These are phyloP conservation scores for Notechis scutatus DNA, from an alignment of 2,113 vertebrate species.

Conservation along the genomic window DNA sequence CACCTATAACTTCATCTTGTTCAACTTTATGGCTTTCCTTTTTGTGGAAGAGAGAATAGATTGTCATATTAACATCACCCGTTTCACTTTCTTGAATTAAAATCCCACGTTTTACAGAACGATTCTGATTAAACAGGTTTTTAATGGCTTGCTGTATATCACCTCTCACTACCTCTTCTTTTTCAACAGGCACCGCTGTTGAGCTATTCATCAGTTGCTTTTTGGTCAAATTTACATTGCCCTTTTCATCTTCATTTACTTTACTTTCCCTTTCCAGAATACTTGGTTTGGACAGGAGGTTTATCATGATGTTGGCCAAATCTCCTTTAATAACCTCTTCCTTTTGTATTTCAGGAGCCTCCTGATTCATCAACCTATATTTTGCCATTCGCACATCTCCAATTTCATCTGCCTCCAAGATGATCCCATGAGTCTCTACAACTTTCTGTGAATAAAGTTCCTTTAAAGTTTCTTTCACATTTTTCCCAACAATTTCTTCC, in stretches of 20 bases:
- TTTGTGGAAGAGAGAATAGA: conserved; percentile 88
- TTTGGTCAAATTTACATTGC: conserved; percentile 80
- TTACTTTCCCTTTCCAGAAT: conserved; percentile 67
- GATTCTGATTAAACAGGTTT: conserved; percentile 75
- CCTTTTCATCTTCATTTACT: conserved; percentile 83
- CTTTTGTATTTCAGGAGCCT: conserved; percentile 83
- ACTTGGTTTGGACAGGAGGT: conserved; percentile 77
- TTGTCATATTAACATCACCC: conserved; percentile 88
- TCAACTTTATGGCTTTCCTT: conserved; percentile 60
- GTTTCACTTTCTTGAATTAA: conserved; percentile 90
- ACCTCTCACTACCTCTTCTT: conserved; percentile 81
- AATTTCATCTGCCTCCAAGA: conserved; percentile 87
- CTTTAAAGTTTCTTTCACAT: conserved; percentile 83
- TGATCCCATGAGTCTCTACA: conserved; percentile 82
- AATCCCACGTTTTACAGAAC: conserved; percentile 78
- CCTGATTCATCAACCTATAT: conserved; percentile 86
- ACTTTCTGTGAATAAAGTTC: conserved; percentile 83
- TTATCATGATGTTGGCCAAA: conserved; percentile 84
- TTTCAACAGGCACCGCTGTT: conserved; percentile 68
- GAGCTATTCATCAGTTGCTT: conserved; percentile 80
- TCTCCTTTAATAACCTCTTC: conserved; percentile 84
- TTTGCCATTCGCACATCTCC: conserved; percentile 90
- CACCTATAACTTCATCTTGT: conserved; percentile 77
- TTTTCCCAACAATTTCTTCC: conserved; percentile 85
- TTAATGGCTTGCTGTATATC: conserved; percentile 84